Conservation (phyloP, 2,888 invertebrate species). For the Gandaritis pyraliata region DNA sequence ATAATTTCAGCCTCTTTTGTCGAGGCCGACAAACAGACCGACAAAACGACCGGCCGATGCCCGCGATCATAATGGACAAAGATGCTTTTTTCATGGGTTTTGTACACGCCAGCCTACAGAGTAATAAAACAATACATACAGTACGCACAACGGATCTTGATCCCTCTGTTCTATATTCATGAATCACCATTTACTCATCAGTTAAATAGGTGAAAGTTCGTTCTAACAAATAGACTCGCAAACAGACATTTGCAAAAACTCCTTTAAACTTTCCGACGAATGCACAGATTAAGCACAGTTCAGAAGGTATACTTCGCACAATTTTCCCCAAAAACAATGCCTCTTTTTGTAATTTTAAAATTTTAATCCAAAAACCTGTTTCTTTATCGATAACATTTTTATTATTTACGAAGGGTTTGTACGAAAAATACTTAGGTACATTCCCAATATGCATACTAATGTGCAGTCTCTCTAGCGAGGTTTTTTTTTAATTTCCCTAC, state of each 20-base stretch:
- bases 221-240: conserved; percentile 26
- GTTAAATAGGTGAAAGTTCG: conserved; percentile 12
- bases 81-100: conserved; percentile 34
- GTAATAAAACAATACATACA: not conserved
- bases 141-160: too few relatives aligned
- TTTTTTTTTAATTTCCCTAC: too few relatives aligned
- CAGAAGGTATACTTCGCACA: not conserved
- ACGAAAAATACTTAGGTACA: too few relatives aligned
- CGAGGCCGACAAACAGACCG: conserved; percentile 50
- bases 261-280: conserved; percentile 1
- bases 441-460: too few relatives aligned
- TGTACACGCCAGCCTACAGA: conserved; percentile 7
- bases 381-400: too few relatives aligned
- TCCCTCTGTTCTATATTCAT: too few relatives aligned
- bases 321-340: too few relatives aligned
- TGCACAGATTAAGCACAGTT: not conserved
- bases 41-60: conserved; percentile 46
- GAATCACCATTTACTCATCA: not conserved
- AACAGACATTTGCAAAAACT: conserved; percentile 34
- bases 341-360: too few relatives aligned
- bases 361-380: too few relatives aligned
- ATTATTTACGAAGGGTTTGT: too few relatives aligned
- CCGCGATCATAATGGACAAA: conserved; percentile 45
- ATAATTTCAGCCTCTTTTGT: conserved; percentile 64
- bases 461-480: too few relatives aligned